A percentile compares a stretch with the other conserved stretches of the same genome.
Conservation (phyloP, 2,113 vertebrate genomes). For the Herpailurus yagouaroundi region DNA sequence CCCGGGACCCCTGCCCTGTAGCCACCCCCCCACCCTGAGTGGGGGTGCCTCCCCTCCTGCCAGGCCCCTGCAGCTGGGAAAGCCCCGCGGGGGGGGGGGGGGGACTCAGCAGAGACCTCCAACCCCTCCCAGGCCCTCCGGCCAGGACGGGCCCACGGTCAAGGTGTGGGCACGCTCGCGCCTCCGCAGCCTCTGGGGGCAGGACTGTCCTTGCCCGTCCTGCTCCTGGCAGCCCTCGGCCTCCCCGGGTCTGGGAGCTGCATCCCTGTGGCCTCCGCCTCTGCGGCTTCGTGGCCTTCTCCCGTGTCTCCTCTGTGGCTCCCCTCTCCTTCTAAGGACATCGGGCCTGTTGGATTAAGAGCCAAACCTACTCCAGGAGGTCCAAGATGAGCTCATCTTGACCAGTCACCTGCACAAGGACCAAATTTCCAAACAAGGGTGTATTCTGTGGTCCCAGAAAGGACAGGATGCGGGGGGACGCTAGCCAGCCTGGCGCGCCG, state of each 20-base stretch:
- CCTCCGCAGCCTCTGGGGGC: too few species aligned
- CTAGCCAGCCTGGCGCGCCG: rapidly evolving
- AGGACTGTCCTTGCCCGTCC: neutral
- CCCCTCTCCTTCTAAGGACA: neutral
- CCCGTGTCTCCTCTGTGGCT: neutral
- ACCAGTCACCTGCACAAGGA: neutral
- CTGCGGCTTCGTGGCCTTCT: too few species aligned
- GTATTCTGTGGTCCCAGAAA: neutral
- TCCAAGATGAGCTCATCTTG: neutral
- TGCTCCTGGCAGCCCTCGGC: neutral
- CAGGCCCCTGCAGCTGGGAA: too few species aligned
- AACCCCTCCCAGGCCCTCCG: too few species aligned
- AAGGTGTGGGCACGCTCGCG: too few species aligned
- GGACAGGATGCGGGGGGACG: neutral
- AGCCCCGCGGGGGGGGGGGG: too few species aligned
- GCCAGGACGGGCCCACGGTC: too few species aligned
- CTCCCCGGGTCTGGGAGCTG: too few species aligned
- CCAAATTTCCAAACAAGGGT: neutral
- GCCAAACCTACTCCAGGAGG: neutral
- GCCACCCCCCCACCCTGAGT: neutral
- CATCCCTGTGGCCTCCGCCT: rapidly evolving
- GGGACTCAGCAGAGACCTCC: too few species aligned
- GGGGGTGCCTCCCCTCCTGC: neutral
- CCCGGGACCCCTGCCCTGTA: neutral
- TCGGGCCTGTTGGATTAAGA: rapidly evolving